Percentiles rank a stretch among this genome's conserved stretches.
Evolutionary conservation across 2,113 vertebrate species (phyloP).

Genomic region (Onychostruthus taczanowskii): DNA sequence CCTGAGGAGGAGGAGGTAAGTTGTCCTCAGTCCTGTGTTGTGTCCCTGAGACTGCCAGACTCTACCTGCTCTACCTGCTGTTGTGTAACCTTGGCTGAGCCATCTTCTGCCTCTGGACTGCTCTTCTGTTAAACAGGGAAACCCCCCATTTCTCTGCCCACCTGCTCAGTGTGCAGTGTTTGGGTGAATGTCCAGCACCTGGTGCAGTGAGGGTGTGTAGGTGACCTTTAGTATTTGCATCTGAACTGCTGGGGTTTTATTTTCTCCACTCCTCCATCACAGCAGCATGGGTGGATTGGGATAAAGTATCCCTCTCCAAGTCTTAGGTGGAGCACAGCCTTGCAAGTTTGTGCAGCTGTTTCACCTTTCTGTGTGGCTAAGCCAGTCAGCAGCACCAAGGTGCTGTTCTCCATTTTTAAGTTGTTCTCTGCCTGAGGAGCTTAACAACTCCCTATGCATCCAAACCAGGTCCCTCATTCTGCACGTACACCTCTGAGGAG

Average conservation of each 20-base stretch:
- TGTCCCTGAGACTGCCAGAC: background rate
- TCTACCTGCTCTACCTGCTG: background rate
- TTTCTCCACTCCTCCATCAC: background rate
- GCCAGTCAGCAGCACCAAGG: background rate
- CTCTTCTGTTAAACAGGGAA: background rate
- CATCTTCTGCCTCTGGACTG: background rate
- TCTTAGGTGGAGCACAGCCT: background rate
- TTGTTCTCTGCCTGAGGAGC: background rate
- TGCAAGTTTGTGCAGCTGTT: background rate
- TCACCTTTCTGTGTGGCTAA: background rate
- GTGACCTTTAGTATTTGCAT: background rate
- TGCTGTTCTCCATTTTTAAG: background rate
- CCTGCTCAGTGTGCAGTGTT: background rate
- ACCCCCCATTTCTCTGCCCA: background rate
- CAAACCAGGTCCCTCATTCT: background rate
- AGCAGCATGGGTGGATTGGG: background rate
- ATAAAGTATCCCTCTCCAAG: background rate
- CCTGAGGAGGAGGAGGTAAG: background rate
- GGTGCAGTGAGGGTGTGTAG: background rate
- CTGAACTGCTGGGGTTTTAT: background rate
- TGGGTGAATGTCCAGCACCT: background rate
- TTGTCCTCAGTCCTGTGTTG: background rate
- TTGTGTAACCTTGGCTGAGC: background rate
- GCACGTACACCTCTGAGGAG: background rate
- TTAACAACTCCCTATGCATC: background rate